A percentile compares a stretch with the other conserved stretches of the same genome.
Evolutionary conservation across 35 echinoderm and acorn worm genomes (phyloP).

Genomic region (Patiria miniata): DNA sequence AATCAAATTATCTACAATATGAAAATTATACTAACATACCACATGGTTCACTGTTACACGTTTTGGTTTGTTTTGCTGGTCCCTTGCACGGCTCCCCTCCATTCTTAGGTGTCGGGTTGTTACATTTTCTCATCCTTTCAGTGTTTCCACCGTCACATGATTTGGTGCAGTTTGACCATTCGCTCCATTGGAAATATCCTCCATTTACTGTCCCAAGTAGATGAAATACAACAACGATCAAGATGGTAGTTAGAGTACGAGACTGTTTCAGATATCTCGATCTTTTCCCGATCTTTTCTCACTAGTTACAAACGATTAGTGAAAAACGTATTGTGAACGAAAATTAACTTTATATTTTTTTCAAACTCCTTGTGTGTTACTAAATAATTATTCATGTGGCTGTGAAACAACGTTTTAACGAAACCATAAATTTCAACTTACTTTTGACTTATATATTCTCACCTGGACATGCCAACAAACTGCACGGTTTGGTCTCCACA

Average conservation of each 20-base stretch:
- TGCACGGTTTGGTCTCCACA: background rate
- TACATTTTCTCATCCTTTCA: slow-evolving; percentile 34
- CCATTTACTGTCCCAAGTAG: slow-evolving; percentile 38
- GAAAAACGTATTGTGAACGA: too few species aligned
- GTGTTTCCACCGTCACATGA: slow-evolving; percentile 44
- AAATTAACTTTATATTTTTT: too few species aligned
- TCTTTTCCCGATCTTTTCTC: too few species aligned
- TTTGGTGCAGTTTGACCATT: slow-evolving; percentile 30
- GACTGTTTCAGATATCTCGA: too few species aligned
- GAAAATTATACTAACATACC: slow-evolving; percentile 26
- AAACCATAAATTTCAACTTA: too few species aligned
- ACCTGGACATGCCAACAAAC: slow-evolving; percentile 1
- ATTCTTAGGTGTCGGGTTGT: slow-evolving; percentile 46
- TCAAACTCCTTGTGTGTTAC: too few species aligned
- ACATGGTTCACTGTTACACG: slow-evolving; percentile 53
- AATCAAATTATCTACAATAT: too few species aligned
- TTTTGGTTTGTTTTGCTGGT: slow-evolving; percentile 26
- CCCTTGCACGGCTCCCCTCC: slow-evolving; percentile 32
- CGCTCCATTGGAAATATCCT: slow-evolving; percentile 29
- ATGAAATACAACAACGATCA: background rate
- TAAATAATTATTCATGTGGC: too few species aligned
- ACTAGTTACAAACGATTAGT: too few species aligned
- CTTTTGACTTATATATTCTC: too few species aligned
- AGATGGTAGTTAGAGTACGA: too few species aligned
- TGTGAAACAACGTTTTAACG: too few species aligned